Percentiles rank a stretch among this genome's conserved stretches.
phyloP scores from a whole-genome alignment of 2,797 vertebrate genomes.

The Vipera latastei region DNA sequence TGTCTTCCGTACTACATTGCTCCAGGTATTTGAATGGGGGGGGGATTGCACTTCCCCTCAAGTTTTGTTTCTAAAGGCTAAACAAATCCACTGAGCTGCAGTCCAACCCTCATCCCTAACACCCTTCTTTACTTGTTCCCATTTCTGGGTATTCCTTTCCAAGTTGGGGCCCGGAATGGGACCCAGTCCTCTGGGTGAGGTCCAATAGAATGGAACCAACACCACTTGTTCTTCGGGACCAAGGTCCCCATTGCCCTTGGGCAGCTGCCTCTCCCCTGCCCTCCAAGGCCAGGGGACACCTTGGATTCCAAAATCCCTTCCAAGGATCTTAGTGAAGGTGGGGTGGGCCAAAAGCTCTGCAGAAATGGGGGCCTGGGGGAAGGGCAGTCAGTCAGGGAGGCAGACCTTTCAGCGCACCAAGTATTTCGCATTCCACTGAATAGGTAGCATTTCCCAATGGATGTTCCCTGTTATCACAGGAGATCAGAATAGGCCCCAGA shows the following conservation, averaged over 20 bases:
- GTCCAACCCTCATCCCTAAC: background rate
- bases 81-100: background rate
- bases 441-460: background rate
- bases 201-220: background rate
- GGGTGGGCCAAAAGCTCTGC: background rate
- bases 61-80: background rate
- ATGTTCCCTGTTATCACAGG: background rate
- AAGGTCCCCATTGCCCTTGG: background rate
- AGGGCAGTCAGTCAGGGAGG: background rate
- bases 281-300: background rate
- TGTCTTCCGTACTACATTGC: background rate
- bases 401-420: background rate
- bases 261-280: background rate
- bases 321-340: background rate
- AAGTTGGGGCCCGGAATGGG: background rate
- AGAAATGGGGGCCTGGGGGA: background rate
- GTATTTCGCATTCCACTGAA: background rate
- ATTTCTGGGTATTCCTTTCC: background rate
- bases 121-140: background rate
- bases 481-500: background rate
- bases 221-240: background rate
- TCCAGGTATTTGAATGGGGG: background rate
- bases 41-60: background rate
- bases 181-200: background rate
- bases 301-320: background rate